Conservation (phyloP, 2,888 invertebrate genomes). For the Apamea crenata region DNA sequence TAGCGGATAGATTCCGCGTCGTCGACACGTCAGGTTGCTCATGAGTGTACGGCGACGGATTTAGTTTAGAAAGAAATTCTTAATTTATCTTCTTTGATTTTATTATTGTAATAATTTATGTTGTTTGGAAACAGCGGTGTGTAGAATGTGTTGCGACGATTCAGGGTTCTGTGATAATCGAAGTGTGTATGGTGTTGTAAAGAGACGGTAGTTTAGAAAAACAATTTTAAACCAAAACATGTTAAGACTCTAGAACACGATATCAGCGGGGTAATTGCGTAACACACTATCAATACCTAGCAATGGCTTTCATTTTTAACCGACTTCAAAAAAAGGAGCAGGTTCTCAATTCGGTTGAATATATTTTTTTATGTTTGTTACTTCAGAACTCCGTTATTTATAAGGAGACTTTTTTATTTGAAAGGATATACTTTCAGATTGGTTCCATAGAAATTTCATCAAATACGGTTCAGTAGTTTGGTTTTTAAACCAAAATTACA, state of each 20-base stretch:
- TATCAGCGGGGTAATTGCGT: constrained; percentile 31
- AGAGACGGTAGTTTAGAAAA: constrained; percentile 68
- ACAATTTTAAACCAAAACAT: constrained; percentile 60
- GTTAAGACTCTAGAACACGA: constrained; percentile 45
- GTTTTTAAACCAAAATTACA: no score
- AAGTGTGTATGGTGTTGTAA: constrained; percentile 70
- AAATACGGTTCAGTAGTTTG: no score
- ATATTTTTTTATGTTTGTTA: no score
- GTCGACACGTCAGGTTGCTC: constrained; percentile 32
- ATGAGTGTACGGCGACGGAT: constrained; percentile 30
- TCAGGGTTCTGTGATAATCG: constrained; percentile 84
- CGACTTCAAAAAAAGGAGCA: no score
- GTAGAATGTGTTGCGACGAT: constrained; percentile 71
- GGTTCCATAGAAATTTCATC: no score
- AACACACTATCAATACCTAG: no score
- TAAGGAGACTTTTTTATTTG: no score
- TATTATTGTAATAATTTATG: constrained; percentile 67
- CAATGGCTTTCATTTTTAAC: neutral
- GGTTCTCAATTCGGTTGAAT: no score
- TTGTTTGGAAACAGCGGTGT: constrained; percentile 72
- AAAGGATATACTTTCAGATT: no score
- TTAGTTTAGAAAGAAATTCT: constrained; percentile 50
- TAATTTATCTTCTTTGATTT: constrained; percentile 63
- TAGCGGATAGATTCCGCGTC: constrained; percentile 48
- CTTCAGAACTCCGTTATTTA: no score